Evolutionary conservation across 2,888 invertebrate genomes (phyloP).

Genomic region (Erebia epiphron): DNA sequence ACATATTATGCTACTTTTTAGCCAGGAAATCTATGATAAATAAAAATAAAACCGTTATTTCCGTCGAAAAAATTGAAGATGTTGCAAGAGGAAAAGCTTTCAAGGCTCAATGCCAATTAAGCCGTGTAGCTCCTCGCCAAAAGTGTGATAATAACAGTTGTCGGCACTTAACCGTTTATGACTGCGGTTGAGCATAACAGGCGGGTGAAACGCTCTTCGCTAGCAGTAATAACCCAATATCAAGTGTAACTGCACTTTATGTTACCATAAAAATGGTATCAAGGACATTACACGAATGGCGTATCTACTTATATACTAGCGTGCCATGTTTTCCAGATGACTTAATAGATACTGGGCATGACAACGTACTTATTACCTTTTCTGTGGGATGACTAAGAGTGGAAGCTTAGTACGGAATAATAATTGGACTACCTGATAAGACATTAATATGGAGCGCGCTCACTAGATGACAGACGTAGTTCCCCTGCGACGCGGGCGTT

Average conservation of each 20-base stretch:
- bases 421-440: no score
- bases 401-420: no score
- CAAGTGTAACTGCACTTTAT: constrained; percentile 41
- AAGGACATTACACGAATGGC: constrained; percentile 39
- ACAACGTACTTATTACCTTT: no score
- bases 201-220: constrained; percentile 23
- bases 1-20: no score
- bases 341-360: no score
- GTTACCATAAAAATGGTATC: constrained; percentile 38
- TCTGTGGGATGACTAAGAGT: no score
- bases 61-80: neutral
- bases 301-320: constrained; percentile 52
- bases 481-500: no score
- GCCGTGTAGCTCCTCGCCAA: constrained; percentile 8
- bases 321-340: constrained; percentile 21
- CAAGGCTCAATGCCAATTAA: constrained; percentile 14
- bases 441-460: no score
- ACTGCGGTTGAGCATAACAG: constrained; percentile 33
- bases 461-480: no score
- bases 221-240: constrained; percentile 40
- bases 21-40: neutral
- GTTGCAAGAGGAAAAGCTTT: neutral
- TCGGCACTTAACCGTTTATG: constrained; percentile 33
- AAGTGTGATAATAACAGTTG: constrained; percentile 24
- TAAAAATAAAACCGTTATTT: neutral